Conservation (phyloP, 2,888 invertebrate species). For the Folsomia candida region DNA sequence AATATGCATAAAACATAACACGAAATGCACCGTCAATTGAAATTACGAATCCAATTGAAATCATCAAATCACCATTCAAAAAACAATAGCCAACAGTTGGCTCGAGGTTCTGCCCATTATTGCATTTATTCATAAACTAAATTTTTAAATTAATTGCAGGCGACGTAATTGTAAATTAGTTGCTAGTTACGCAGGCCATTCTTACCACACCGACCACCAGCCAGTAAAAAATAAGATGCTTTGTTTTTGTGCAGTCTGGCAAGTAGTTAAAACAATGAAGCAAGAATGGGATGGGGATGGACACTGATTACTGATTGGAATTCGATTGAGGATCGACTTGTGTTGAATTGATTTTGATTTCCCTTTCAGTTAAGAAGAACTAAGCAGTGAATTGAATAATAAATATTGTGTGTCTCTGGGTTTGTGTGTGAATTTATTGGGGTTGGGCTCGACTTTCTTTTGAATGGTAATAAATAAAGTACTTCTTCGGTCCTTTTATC, state of each 20-base stretch:
- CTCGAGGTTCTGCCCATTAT: neutral
- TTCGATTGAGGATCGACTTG: neutral
- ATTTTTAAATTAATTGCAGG: neutral
- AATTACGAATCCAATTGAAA: neutral
- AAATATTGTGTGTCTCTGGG: neutral
- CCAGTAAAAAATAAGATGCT: neutral
- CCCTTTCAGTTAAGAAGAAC: neutral
- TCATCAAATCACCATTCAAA: neutral
- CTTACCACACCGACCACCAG: neutral
- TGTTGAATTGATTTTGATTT: neutral
- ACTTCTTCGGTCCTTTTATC: neutral
- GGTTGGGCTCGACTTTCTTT: neutral
- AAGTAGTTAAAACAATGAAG: neutral
- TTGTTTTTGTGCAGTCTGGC: neutral
- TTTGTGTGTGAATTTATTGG: neutral
- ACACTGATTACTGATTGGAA: conserved; percentile 3
- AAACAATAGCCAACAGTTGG: neutral
- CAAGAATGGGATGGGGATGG: neutral
- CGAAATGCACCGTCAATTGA: neutral
- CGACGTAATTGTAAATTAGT: neutral
- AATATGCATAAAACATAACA: neutral
- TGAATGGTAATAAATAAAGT: neutral
- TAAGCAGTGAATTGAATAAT: neutral
- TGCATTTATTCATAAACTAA: neutral
- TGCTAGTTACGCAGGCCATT: neutral